Base-by-base conservation (phyloP, 2,888 invertebrate species). In the Odontocerum albicorne region DNA sequence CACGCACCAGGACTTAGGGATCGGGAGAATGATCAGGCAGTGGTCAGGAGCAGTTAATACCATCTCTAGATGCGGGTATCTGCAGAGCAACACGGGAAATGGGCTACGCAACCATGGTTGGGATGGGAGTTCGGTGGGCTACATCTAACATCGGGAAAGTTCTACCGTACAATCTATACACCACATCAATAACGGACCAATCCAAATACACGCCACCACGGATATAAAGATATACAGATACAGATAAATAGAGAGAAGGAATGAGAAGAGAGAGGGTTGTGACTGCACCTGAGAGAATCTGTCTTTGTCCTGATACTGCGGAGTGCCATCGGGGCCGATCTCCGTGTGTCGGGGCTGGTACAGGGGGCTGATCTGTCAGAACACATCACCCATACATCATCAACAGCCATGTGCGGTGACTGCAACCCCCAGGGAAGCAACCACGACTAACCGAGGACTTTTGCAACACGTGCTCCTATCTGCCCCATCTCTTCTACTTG, bases 331-430 rank as follows among this genome's bases (percentile, higher is more conserved):
- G 63, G 72, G 68, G 65, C 70, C 70, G 67, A 70, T 70, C 67
- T 72, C 71, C 62, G 71, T 68, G 66, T 72, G 71, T 62, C 69
- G 76, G 73, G 77, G 75, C 77, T 80, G 80, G 74, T 80, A 80
- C 77, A 80, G 77, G 73, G 81, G 81, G 49, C 62, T 60, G 71
- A 81, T 80, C 81, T 80, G 78, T 72, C 72, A 42, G 46, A 40
- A 57, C 55, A 55, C 60, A 60, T 49, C 57, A 55, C 74, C 76
- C 38, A 38, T 40, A 40, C 40, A 20, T 40, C 40, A 40, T 35
- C 6, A 6, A 35, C 12, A 19, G 40, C 19, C 16, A 19, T 19
- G 27, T 27, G 27, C 10, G 27, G 27, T 27, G 27, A 7, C 4
- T 27, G 6, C n/a, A n/a, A n/a, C n/a, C n/a, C n/a, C n/a, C n/a